These are phyloP conservation scores for Lutjanus erythropterus DNA, from an alignment of 2,113 vertebrate genomes.

Conservation along the genomic window DNA sequence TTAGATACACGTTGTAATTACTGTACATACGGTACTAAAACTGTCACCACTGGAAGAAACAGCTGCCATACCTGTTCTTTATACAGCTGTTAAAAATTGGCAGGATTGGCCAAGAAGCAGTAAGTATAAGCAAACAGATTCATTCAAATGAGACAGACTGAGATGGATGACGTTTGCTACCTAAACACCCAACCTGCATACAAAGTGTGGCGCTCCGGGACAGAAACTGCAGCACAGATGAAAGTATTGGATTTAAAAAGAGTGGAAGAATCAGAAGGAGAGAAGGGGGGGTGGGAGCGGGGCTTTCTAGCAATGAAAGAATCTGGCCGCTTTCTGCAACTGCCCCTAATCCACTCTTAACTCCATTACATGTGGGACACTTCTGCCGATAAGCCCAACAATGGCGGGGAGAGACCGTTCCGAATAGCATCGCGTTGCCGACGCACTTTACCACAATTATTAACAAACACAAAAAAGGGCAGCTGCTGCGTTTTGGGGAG, in stretches of 20 bases:
- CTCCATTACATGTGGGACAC: constrained; percentile 68
- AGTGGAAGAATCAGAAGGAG: constrained; percentile 22
- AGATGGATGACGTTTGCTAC: constrained; percentile 11
- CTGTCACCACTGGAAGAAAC: constrained; percentile 12
- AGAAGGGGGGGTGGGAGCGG: background rate
- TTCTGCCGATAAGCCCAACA: constrained; percentile 63
- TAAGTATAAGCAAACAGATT: background rate
- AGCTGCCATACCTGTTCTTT: constrained; percentile 23
- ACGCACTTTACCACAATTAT: constrained; percentile 54
- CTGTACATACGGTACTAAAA: constrained; percentile 18
- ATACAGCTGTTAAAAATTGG: constrained; percentile 19
- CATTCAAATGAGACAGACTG: constrained; percentile 12
- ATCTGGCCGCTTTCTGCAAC: constrained; percentile 44
- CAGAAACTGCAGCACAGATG: constrained; percentile 29
- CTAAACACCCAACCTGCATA: constrained; percentile 48
- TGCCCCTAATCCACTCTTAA: constrained; percentile 71
- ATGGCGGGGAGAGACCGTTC: constrained; percentile 51
- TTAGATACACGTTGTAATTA: constrained; percentile 13
- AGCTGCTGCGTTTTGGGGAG: constrained; percentile 47
- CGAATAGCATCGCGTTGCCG: constrained; percentile 36
- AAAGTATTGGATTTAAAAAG: constrained; percentile 52
- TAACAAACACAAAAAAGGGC: constrained; percentile 72
- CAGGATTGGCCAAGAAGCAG: background rate
- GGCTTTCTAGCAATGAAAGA: constrained; percentile 74
- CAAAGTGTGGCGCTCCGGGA: constrained; percentile 37